Percentiles rank a stretch among this genome's conserved stretches.
Evolutionary conservation across 2,113 vertebrate genomes (phyloP).

Genomic region (Propithecus coquereli): DNA sequence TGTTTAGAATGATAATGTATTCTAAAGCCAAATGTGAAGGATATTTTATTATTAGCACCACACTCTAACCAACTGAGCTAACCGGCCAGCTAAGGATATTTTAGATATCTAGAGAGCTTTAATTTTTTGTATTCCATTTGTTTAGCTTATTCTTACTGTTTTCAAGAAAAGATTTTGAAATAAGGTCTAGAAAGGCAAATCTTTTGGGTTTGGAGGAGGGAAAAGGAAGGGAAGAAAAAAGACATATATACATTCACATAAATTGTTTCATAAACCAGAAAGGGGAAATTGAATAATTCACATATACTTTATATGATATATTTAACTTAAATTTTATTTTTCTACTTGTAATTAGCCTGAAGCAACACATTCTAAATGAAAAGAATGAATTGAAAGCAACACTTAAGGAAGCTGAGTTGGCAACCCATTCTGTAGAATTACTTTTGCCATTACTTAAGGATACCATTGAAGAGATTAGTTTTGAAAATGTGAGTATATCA

Average conservation of each 20-base stretch:
- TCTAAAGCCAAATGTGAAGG: not conserved
- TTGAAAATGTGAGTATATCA: conserved; percentile 77
- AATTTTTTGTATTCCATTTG: conserved; percentile 15
- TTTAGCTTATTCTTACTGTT: not conserved
- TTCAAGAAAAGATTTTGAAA: not conserved
- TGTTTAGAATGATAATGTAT: not conserved
- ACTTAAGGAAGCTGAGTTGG: conserved; percentile 82
- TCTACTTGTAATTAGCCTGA: conserved; percentile 53
- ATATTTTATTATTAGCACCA: no score
- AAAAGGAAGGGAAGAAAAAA: not conserved
- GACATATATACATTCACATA: not conserved
- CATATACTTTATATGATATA: not conserved
- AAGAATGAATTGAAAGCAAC: conserved; percentile 76
- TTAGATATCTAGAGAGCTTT: not conserved
- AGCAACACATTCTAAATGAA: conserved; percentile 45
- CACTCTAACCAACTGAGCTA: no score
- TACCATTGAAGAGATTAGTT: conserved; percentile 77
- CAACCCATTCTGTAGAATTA: conserved; percentile 80
- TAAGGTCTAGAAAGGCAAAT: not conserved
- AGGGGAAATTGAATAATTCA: not conserved
- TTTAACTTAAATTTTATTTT: conserved; percentile 49
- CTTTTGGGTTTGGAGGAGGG: not conserved
- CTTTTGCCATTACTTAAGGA: conserved; percentile 86
- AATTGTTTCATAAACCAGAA: not conserved
- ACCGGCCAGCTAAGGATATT: no score